phyloP scores from a whole-genome alignment of 2,113 vertebrate species.

The Ellobius talpinus region DNA sequence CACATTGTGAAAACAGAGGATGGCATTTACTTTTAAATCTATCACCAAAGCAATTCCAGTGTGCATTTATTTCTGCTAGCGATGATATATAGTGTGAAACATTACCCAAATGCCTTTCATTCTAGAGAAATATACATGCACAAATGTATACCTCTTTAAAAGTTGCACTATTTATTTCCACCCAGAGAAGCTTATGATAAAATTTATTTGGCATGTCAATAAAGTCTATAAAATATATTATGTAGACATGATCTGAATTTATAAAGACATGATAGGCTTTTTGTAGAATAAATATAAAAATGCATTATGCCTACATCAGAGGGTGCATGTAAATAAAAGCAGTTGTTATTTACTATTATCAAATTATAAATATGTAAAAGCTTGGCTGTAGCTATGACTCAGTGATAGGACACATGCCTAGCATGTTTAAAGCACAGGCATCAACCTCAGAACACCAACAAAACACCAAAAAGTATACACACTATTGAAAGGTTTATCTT shows the following conservation, averaged over 20 bases:
- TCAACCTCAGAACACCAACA: not conserved
- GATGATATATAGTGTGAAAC: not conserved
- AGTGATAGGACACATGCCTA: not conserved
- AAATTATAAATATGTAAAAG: slow-evolving; percentile 47
- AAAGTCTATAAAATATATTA: slow-evolving; percentile 1
- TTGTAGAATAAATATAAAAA: slow-evolving; percentile 54
- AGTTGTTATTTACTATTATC: not conserved
- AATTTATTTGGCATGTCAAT: slow-evolving; percentile 49
- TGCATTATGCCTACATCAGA: not conserved
- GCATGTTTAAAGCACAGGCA: too few relatives aligned
- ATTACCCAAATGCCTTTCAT: slow-evolving; percentile 46
- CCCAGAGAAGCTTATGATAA: not conserved
- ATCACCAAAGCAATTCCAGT: slow-evolving; percentile 57
- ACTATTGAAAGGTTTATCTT: not conserved
- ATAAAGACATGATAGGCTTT: slow-evolving; percentile 42
- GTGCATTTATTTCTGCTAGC: slow-evolving; percentile 33
- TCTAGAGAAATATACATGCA: slow-evolving; percentile 51
- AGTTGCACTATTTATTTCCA: slow-evolving; percentile 27
- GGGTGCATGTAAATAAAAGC: slow-evolving; percentile 22
- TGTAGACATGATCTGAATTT: slow-evolving; percentile 37
- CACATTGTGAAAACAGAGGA: not conserved
- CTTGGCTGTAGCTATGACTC: not conserved
- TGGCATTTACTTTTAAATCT: slow-evolving; percentile 58
- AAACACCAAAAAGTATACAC: not conserved
- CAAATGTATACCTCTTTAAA: slow-evolving; percentile 43